phyloP scores from a whole-genome alignment of 2,113 vertebrate species.

The Thomomys bottae region DNA sequence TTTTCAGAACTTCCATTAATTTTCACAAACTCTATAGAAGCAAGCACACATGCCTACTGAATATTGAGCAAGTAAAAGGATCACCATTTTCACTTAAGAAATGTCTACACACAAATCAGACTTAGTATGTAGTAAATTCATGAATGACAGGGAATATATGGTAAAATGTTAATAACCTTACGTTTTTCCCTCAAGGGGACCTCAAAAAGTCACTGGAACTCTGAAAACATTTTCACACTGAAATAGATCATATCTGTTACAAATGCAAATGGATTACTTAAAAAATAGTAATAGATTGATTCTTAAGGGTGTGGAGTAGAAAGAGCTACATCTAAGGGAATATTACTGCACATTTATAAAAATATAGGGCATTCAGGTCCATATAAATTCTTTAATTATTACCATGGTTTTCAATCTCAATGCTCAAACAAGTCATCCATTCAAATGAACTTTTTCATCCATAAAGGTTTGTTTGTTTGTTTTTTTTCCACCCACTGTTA shows the following conservation, averaged over 20 bases:
- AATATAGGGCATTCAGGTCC: not conserved
- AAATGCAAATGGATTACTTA: too few species aligned
- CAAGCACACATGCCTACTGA: not conserved
- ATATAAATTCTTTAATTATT: not conserved
- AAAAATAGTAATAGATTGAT: too few species aligned
- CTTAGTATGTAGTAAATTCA: not conserved
- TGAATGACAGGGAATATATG: not conserved
- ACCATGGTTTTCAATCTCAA: not conserved
- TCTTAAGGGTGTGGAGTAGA: not conserved
- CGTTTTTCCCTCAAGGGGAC: not conserved
- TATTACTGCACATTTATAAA: not conserved
- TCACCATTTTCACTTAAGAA: not conserved
- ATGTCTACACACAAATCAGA: not conserved
- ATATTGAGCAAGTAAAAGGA: not conserved
- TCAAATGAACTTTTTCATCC: not conserved
- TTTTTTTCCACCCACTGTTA: too few species aligned
- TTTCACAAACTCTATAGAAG: not conserved
- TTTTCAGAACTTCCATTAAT: not conserved
- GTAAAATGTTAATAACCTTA: not conserved
- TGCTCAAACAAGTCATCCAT: not conserved
- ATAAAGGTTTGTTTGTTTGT: not conserved
- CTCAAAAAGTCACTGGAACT: not conserved
- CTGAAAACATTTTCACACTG: not conserved
- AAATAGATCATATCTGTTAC: not conserved
- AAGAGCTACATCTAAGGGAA: not conserved